Conservation (phyloP, 2,113 vertebrate species). For the Illadopsis cleaveri region DNA sequence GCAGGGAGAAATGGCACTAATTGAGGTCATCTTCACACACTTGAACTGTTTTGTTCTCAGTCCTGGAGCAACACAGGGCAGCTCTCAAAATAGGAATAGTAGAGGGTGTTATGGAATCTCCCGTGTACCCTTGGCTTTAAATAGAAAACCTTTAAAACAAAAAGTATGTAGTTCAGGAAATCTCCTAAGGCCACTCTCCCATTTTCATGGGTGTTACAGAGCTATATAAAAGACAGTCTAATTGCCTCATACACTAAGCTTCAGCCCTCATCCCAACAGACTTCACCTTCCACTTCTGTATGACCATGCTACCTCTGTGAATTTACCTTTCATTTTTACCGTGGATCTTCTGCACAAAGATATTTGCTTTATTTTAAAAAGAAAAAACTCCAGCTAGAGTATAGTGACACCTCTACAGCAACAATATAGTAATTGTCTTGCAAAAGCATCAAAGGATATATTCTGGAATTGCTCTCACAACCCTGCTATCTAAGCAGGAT, state of each 20-base stretch:
- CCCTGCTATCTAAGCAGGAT: neutral
- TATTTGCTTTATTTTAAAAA: neutral
- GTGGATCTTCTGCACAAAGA: neutral
- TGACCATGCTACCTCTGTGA: neutral
- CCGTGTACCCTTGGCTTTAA: neutral
- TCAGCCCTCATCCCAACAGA: neutral
- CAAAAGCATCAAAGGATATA: neutral
- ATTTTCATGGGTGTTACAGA: neutral
- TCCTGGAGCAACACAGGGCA: neutral
- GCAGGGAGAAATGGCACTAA: neutral
- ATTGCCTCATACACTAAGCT: neutral
- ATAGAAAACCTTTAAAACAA: conserved; percentile 22
- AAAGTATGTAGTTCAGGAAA: neutral
- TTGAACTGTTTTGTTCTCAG: neutral
- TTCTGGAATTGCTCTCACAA: neutral
- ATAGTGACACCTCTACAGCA: neutral
- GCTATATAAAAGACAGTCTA: neutral
- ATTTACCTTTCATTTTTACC: neutral
- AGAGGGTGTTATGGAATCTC: neutral
- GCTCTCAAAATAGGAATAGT: neutral
- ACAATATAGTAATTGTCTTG: neutral
- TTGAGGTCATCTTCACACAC: neutral
- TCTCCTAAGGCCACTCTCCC: neutral
- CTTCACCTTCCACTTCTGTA: neutral
- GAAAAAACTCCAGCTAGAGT: neutral